Evolutionary conservation across 1,140 invertebrate species (phyloP).

Genomic region (Trichonephila inaurata): DNA sequence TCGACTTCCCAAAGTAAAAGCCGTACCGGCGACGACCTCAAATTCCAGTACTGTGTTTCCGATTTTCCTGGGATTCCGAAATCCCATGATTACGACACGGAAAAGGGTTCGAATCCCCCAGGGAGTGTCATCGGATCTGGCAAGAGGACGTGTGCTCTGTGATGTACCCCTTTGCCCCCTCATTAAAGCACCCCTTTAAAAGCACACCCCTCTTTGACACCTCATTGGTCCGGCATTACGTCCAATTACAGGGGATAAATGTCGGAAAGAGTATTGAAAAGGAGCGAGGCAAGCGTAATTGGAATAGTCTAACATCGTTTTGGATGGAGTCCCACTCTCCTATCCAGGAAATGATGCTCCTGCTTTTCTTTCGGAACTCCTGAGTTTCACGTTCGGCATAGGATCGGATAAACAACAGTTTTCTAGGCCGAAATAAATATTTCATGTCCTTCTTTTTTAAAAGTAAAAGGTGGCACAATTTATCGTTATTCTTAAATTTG

Average conservation of each 20-base stretch:
- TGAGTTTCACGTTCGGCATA: not conserved
- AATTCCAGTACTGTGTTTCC: not conserved
- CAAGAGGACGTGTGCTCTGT: constrained; percentile 44
- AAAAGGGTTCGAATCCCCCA: constrained; percentile 55
- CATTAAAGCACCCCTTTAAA: constrained; percentile 68
- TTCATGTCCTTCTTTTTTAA: too few relatives aligned
- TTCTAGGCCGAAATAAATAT: too few relatives aligned
- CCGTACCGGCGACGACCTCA: too few relatives aligned
- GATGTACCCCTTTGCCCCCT: constrained; percentile 63
- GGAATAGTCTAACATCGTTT: constrained; percentile 74
- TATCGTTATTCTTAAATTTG: too few relatives aligned
- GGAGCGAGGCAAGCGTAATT: constrained; percentile 55
- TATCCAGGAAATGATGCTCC: not conserved
- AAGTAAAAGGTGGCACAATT: too few relatives aligned
- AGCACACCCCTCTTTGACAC: constrained; percentile 60
- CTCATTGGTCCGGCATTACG: constrained; percentile 75
- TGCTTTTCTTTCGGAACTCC: not conserved
- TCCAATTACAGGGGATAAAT: constrained; percentile 74
- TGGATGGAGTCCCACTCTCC: constrained; percentile 18
- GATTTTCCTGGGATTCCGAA: not conserved
- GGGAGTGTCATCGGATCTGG: constrained; percentile 57
- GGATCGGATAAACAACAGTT: not conserved
- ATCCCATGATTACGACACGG: constrained; percentile 49
- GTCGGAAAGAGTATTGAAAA: constrained; percentile 55
- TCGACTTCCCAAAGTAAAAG: too few relatives aligned